Conservation (phyloP, 2,888 invertebrate genomes). For the Drosophila setosimentum region DNA sequence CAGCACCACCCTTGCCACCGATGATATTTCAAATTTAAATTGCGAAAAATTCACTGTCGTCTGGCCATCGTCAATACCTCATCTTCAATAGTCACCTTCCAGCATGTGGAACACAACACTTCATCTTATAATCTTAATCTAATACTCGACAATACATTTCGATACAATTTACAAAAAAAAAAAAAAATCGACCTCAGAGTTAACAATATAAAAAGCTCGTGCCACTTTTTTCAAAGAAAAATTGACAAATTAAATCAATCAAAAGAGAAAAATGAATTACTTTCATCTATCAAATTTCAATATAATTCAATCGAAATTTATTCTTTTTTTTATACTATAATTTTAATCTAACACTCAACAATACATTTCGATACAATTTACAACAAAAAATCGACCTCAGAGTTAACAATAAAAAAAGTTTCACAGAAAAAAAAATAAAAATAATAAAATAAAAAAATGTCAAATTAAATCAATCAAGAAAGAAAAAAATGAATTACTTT, state of each 20-base stretch:
- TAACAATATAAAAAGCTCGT: neutral
- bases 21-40: constrained; percentile 40
- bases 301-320: neutral
- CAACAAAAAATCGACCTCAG: too few species aligned
- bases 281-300: neutral
- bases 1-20: constrained; percentile 9
- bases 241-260: neutral
- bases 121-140: too few species aligned
- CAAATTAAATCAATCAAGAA: neutral
- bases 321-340: neutral
- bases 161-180: neutral
- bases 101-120: too few species aligned
- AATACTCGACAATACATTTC: neutral
- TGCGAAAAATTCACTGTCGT: constrained; percentile 51
- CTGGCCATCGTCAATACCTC: constrained; percentile 68
- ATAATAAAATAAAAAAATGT: neutral
- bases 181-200: neutral
- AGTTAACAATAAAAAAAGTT: too few species aligned
- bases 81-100: constrained; percentile 10
- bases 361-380: too few species aligned
- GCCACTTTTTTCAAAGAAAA: neutral
- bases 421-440: too few species aligned
- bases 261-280: neutral
- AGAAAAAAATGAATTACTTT: neutral
- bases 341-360: too few species aligned